These are phyloP conservation scores for Operophtera brumata DNA, from an alignment of 2,888 invertebrate species.

Conservation along the genomic window DNA sequence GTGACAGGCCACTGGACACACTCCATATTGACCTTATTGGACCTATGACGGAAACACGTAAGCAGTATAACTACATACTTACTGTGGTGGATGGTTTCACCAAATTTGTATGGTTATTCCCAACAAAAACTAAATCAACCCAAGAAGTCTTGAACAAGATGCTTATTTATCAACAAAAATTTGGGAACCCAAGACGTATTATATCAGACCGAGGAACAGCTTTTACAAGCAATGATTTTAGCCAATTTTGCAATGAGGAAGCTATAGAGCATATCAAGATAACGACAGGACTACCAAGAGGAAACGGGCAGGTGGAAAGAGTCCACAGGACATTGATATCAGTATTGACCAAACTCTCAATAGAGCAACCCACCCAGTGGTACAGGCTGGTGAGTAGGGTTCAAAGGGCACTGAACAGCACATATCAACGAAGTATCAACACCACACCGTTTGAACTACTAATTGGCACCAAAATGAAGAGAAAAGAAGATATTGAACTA, in stretches of 20 bases:
- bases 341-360: constrained; percentile 28
- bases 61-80: no score
- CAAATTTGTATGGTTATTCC: no score
- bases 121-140: no score
- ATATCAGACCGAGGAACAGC: constrained; percentile 31
- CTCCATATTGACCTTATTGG: no score
- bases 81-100: no score
- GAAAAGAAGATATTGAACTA: not conserved
- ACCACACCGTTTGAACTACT: constrained; percentile 24
- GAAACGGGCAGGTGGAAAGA: constrained; percentile 36
- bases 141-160: no score
- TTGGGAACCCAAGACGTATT: constrained; percentile 3
- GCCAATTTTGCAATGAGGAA: constrained; percentile 28
- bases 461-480: constrained; percentile 28
- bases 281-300: constrained; percentile 34
- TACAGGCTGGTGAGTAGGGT: constrained; percentile 9
- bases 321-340: constrained; percentile 25
- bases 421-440: constrained; percentile 30
- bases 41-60: no score
- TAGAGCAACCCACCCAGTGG: constrained; percentile 14
- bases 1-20: no score
- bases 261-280: constrained; percentile 27
- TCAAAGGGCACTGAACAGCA: constrained; percentile 26
- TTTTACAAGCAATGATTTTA: constrained; percentile 32
- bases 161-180: no score